Conservation (phyloP, 2,113 vertebrate genomes). For the Petromus typicus region DNA sequence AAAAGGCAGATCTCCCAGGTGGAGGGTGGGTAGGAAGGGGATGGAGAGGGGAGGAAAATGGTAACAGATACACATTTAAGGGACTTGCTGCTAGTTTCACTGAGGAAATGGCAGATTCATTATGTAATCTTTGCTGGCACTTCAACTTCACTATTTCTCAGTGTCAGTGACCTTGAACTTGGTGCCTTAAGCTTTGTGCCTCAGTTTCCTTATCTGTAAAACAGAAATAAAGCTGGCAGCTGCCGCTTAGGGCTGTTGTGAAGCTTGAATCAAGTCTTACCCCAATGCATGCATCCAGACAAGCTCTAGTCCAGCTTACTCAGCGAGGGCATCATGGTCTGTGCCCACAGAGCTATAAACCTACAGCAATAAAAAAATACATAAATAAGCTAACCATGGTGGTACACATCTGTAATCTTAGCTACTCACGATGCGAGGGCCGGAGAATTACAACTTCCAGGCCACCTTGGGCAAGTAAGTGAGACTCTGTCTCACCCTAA, state of each 20-base stretch:
- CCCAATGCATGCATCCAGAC: not conserved
- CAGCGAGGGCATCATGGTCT: not conserved
- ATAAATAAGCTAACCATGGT: not conserved
- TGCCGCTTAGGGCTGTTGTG: not conserved
- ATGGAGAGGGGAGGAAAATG: not conserved
- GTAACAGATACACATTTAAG: not conserved
- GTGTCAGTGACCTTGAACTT: not conserved
- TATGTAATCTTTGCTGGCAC: not conserved
- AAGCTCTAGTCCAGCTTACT: not conserved
- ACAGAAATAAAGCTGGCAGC: not conserved
- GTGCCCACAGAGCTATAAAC: not conserved
- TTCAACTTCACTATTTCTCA: not conserved
- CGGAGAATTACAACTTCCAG: not conserved
- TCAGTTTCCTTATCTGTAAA: constrained; percentile 25
- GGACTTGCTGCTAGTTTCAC: not conserved
- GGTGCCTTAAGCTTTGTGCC: not conserved
- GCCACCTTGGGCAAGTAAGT: not conserved
- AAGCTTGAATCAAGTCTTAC: not conserved
- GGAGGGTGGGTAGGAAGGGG: not conserved
- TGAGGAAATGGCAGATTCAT: too few relatives aligned
- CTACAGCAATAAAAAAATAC: not conserved
- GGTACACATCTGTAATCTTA: not conserved
- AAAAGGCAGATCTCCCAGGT: not conserved
- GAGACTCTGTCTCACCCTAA: not conserved
- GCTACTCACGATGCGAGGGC: not conserved